Evolutionary conservation across 2,113 vertebrate species (phyloP).

Genomic region (Daboia siamensis): DNA sequence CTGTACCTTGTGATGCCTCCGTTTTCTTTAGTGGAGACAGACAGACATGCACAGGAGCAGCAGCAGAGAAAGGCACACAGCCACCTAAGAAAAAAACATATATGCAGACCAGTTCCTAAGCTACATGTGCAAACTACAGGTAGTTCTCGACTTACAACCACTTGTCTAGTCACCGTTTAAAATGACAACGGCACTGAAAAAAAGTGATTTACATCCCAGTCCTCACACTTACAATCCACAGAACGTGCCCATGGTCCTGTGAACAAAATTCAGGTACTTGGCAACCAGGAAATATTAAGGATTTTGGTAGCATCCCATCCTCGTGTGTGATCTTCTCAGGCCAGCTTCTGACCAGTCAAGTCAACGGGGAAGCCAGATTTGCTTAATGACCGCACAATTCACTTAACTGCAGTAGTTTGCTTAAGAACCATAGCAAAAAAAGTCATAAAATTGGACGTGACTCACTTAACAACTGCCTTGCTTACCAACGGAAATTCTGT

Average conservation of each 20-base stretch:
- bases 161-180: background rate
- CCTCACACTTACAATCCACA: background rate
- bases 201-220: background rate
- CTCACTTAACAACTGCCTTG: background rate
- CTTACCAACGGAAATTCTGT: background rate
- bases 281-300: background rate
- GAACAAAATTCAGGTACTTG: background rate
- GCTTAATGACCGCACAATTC: background rate
- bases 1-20: background rate
- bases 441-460: background rate
- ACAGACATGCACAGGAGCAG: background rate
- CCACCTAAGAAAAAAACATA: background rate
- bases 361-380: background rate
- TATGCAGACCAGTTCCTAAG: background rate
- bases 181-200: background rate
- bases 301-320: background rate
- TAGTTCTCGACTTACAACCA: background rate
- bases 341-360: background rate
- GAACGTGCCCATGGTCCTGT: background rate
- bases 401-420: background rate
- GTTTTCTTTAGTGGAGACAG: background rate
- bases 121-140: background rate
- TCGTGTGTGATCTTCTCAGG: background rate
- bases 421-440: background rate
- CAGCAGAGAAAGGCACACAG: background rate